Conservation (phyloP, 2,113 vertebrate species). For the Bostrychus sinensis region DNA sequence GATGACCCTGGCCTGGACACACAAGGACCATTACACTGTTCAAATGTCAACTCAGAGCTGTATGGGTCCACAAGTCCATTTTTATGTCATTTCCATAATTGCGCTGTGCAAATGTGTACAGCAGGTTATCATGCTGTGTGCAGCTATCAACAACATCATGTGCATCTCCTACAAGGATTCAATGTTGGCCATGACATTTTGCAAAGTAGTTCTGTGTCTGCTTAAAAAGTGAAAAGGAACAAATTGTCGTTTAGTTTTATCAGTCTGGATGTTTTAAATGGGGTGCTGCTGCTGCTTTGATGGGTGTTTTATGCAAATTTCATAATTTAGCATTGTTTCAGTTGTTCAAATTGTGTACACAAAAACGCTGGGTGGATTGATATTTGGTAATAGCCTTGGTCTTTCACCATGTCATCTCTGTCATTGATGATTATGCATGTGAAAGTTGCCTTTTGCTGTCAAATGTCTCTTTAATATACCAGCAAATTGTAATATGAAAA, state of each 20-base stretch:
- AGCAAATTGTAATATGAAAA: no score
- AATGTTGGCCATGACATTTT: neutral
- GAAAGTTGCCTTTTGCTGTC: no score
- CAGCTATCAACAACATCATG: neutral
- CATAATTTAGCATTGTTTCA: neutral
- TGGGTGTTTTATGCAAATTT: neutral
- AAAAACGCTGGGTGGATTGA: no score
- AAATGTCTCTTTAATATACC: no score
- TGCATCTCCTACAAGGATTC: neutral
- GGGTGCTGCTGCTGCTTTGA: neutral
- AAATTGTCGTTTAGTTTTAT: neutral
- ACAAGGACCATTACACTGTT: constrained; percentile 12
- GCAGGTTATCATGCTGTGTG: constrained; percentile 26
- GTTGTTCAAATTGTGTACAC: no score
- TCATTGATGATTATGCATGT: no score
- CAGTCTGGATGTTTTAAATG: neutral
- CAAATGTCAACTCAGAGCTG: constrained; percentile 22
- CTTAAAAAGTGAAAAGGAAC: neutral
- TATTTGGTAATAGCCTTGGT: no score
- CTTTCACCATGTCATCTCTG: no score
- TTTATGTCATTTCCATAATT: constrained; percentile 10
- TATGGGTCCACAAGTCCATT: constrained; percentile 19
- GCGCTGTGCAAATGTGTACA: constrained; percentile 17
- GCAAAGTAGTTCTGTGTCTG: neutral
- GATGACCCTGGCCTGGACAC: constrained; percentile 21